phyloP scores from a whole-genome alignment of 2,888 invertebrate genomes.

The Zaprionus lineosus region DNA sequence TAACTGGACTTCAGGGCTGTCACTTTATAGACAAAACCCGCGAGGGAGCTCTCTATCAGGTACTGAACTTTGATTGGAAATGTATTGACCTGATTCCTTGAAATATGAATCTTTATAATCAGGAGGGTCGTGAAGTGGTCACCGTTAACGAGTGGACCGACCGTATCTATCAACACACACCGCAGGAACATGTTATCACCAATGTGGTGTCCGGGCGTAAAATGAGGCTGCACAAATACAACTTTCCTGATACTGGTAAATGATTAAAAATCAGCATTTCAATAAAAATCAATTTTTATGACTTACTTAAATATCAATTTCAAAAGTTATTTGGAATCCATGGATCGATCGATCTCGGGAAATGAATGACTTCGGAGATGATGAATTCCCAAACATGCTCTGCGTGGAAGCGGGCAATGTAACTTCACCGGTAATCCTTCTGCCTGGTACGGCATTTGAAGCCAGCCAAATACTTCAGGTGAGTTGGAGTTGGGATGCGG shows the following conservation, averaged over 20 bases:
- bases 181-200: constrained; percentile 95
- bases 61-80: not conserved
- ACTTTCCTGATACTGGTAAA: constrained; percentile 95
- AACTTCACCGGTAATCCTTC: constrained; percentile 91
- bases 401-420: constrained; percentile 98
- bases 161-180: constrained; percentile 95
- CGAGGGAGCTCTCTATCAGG: constrained; percentile 91
- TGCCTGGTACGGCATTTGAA: constrained; percentile 95
- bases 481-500: too few species aligned
- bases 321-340: constrained; percentile 98
- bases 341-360: constrained; percentile 97
- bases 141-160: constrained; percentile 96
- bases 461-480: constrained; percentile 95
- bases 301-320: too few species aligned
- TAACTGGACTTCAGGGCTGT: constrained; percentile 95
- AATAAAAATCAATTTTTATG: too few species aligned
- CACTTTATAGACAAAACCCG: constrained; percentile 95
- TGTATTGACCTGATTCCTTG: not conserved
- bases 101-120: not conserved
- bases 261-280: too few species aligned
- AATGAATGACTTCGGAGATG: constrained; percentile 97
- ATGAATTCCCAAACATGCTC: constrained; percentile 97
- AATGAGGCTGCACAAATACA: constrained; percentile 96
- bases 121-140: constrained; percentile 94
- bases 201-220: constrained; percentile 95